These are phyloP conservation scores for Lordiphosa andalusiaca DNA, from an alignment of 2,888 invertebrate genomes.

Conservation along the genomic window DNA sequence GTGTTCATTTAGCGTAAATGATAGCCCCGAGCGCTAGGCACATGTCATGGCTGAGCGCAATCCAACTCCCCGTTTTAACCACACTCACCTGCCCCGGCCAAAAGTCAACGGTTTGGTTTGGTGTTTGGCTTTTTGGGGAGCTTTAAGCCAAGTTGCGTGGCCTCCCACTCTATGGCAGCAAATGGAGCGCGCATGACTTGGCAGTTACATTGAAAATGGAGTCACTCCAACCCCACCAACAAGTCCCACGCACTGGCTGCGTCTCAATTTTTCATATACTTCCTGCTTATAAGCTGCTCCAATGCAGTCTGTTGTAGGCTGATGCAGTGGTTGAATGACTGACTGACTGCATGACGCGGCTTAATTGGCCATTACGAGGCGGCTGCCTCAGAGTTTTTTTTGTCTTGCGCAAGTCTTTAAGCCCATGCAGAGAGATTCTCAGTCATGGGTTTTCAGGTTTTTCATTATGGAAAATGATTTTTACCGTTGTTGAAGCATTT, in stretches of 20 bases:
- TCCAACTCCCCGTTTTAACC: slow-evolving; percentile 1
- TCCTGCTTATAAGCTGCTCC: slow-evolving; percentile 57
- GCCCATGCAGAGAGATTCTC: slow-evolving; percentile 29
- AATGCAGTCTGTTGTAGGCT: slow-evolving; percentile 29
- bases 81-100: slow-evolving; percentile 16
- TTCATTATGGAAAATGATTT: slow-evolving; percentile 41
- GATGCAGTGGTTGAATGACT: slow-evolving; percentile 23
- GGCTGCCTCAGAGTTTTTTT: slow-evolving; percentile 58
- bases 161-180: slow-evolving; percentile 47
- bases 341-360: slow-evolving; percentile 42
- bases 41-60: slow-evolving; percentile 57
- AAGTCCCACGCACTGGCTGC: slow-evolving; percentile 56
- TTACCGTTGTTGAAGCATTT: slow-evolving; percentile 29
- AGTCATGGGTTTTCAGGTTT: slow-evolving; percentile 41
- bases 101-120: slow-evolving; percentile 2
- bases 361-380: slow-evolving; percentile 69
- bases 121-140: no score
- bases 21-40: slow-evolving; percentile 34
- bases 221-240: slow-evolving; percentile 21
- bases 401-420: slow-evolving; percentile 39
- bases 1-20: slow-evolving; percentile 72
- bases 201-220: slow-evolving; percentile 53
- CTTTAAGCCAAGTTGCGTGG: slow-evolving; percentile 53
- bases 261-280: slow-evolving; percentile 43
- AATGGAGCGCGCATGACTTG: slow-evolving; percentile 60